These are phyloP conservation scores for Halcyon badia DNA, from an alignment of 2,797 vertebrate genomes.

Conservation along the genomic window DNA sequence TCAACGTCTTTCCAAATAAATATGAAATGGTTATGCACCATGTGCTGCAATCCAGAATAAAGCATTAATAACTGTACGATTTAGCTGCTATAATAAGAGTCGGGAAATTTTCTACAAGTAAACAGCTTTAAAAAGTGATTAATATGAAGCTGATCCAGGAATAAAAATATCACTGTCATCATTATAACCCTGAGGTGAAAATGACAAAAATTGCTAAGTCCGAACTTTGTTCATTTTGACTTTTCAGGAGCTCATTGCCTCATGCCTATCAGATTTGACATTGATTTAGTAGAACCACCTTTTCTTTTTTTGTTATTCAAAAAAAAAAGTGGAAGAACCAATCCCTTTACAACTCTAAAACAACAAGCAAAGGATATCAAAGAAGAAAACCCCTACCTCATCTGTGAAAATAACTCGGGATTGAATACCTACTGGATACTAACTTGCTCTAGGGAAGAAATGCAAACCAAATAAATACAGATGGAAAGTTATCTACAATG, in stretches of 20 bases:
- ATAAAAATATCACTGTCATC: background rate
- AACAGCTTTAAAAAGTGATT: background rate
- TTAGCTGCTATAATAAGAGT: background rate
- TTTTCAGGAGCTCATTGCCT: background rate
- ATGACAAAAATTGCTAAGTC: background rate
- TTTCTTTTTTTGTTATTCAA: conserved; percentile 8
- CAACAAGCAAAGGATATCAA: background rate
- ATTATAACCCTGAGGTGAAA: background rate
- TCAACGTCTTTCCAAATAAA: background rate
- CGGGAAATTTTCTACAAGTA: background rate
- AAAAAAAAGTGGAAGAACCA: background rate
- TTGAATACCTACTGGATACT: background rate
- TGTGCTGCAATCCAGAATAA: background rate
- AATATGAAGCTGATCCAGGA: background rate
- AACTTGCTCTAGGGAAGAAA: background rate
- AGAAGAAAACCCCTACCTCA: background rate
- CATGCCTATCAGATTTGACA: background rate
- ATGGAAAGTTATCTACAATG: background rate
- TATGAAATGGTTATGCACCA: background rate
- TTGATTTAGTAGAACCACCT: background rate
- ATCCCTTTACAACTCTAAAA: conserved; percentile 1
- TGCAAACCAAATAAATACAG: background rate
- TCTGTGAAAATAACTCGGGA: background rate
- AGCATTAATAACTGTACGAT: background rate
- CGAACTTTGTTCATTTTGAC: background rate